Conservation (phyloP, 2,888 invertebrate species). For the Diarsia dahlii region DNA sequence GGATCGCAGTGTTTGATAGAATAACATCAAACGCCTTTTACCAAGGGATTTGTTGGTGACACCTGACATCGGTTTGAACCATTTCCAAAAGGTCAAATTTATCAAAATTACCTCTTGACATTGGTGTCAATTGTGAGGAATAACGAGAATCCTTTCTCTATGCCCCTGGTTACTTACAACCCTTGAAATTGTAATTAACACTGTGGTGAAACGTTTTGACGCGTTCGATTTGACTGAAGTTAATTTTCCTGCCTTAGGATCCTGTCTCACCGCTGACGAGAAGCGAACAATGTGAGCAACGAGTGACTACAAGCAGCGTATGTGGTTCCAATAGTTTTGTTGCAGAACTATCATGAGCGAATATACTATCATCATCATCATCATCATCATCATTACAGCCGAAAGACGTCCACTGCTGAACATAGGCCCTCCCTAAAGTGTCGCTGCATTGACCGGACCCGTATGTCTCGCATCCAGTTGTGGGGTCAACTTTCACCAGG, state of each 20-base stretch:
- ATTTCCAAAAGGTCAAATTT: background rate
- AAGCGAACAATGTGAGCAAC: background rate
- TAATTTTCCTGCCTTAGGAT: background rate
- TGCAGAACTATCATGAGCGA: background rate
- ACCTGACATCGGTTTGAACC: background rate
- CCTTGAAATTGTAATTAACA: slow-evolving; percentile 11
- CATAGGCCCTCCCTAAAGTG: too few relatives aligned
- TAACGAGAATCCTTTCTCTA: slow-evolving; percentile 1
- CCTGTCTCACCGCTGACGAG: background rate
- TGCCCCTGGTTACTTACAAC: background rate
- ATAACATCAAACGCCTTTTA: background rate
- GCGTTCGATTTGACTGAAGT: slow-evolving; percentile 4
- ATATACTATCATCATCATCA: too few relatives aligned
- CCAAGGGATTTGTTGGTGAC: background rate
- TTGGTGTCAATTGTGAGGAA: background rate
- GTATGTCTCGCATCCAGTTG: too few relatives aligned
- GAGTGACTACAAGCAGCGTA: background rate
- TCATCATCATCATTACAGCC: too few relatives aligned
- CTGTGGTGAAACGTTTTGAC: background rate
- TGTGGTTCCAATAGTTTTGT: background rate
- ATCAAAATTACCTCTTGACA: slow-evolving; percentile 16
- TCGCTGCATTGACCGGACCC: too few relatives aligned
- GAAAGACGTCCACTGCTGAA: too few relatives aligned
- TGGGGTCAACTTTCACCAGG: too few relatives aligned
- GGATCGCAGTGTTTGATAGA: background rate